Percentiles rank a stretch among this genome's conserved stretches.
phyloP scores from a whole-genome alignment of 2,888 invertebrate genomes.

The Dermolepida albohirtum region DNA sequence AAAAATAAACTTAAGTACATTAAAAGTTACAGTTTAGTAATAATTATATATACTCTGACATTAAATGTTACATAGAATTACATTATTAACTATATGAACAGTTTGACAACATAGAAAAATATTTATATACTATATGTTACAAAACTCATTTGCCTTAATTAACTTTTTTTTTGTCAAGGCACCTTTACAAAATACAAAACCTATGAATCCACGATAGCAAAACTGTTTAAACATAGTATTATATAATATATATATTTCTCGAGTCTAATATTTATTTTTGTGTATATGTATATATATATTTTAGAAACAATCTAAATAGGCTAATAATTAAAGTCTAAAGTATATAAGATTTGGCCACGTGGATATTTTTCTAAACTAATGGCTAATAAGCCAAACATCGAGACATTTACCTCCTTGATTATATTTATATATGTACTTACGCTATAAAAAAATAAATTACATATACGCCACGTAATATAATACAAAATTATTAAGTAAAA shows the following conservation, averaged over 20 bases:
- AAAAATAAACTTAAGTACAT: no score
- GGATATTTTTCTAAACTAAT: conserved; percentile 61
- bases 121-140: conserved; percentile 75
- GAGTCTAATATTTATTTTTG: conserved; percentile 32
- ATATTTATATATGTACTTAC: conserved; percentile 44
- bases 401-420: conserved; percentile 61
- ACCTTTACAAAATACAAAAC: conserved; percentile 65
- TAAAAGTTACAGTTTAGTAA: no score
- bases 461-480: conserved; percentile 55
- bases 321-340: conserved; percentile 39
- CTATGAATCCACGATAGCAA: conserved; percentile 45
- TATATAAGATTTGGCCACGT: conserved; percentile 62
- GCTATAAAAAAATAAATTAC: conserved; percentile 30
- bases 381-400: conserved; percentile 65
- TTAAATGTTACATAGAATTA: conserved; percentile 59
- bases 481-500: neutral
- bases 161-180: conserved; percentile 65
- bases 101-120: conserved; percentile 77
- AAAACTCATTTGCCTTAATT: conserved; percentile 78
- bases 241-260: conserved; percentile 8
- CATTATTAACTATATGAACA: conserved; percentile 60
- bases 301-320: conserved; percentile 36
- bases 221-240: conserved; percentile 26
- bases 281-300: conserved; percentile 28
- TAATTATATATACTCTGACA: conserved; percentile 53